Percentiles rank a stretch among this genome's conserved stretches.
These are phyloP conservation scores for Stenurella melanura DNA, from an alignment of 2,888 invertebrate genomes.

Conservation along the genomic window DNA sequence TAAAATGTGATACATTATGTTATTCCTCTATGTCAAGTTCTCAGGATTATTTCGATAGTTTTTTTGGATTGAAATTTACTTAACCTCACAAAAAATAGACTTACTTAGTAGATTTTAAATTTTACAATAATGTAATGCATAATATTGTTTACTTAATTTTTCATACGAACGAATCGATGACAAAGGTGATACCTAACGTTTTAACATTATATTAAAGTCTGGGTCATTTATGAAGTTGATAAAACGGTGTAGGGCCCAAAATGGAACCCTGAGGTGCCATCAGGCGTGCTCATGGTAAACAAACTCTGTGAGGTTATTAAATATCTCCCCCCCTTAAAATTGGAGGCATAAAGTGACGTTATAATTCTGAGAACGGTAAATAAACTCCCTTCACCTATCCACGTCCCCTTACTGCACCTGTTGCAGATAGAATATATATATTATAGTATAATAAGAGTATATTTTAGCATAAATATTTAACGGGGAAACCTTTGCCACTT, in stretches of 20 bases:
- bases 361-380: neutral
- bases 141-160: no score
- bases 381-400: neutral
- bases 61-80: neutral
- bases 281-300: no score
- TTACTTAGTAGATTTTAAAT: no score
- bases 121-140: no score
- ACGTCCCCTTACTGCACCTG: slow-evolving; percentile 4
- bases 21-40: neutral
- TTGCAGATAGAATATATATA: neutral
- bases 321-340: neutral
- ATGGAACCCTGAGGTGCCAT: no score
- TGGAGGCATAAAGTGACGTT: neutral
- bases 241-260: no score
- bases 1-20: slow-evolving; percentile 12
- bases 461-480: slow-evolving; percentile 12
- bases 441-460: slow-evolving; percentile 16
- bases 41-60: neutral
- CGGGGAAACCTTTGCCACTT: slow-evolving; percentile 10
- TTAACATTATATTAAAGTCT: no score
- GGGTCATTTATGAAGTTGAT: no score
- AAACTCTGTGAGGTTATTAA: neutral
- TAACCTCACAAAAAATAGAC: neutral
- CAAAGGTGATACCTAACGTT: no score
- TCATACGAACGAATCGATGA: no score